Evolutionary conservation across 2,113 vertebrate species (phyloP), one percentile per base, ranked within the genome.

Genomic region (Chlamydotis undulata): DNA sequence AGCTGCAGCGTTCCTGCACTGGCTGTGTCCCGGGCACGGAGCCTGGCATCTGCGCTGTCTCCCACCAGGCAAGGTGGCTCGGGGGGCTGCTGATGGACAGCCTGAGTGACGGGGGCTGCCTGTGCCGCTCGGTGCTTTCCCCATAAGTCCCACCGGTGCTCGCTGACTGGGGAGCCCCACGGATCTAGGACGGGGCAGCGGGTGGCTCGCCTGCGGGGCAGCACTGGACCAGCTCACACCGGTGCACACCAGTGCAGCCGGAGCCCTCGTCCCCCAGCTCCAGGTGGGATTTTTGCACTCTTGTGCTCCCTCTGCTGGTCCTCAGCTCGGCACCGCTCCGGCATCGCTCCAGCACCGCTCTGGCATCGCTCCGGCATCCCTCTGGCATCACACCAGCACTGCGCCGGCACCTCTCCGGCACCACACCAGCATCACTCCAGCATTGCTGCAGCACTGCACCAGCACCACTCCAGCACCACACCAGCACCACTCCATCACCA

Each of bases 231-330:
- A 31, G 60, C 0, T 31, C 49, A 5, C 31, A 35, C 50, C 60
- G 14, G 61, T 6, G 11, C 43, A 7, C 26, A 75, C 77, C 89
- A 33, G 56, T 0, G 57, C 79, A 23, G 53, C 28, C 22, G 3
- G 4, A 80, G 68, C 50, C 43, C 43, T 7, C 7, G 7, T 7
- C 28, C 76, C 39, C 5, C 12, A 7, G 70, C 41, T 79, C 77
- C 92, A 50, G 83, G 63, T 41, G 83, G 78, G 70, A n/a, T 59
- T 65, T 67, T 33, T 18, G 35, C 74, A 67, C 95, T 91, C 97
- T 82, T 43, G 78, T 25, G 75, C 95, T 95, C 96, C 97, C 96
- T 97, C 97, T 97, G 92, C 92, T 85, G 96, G 96, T 87, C 41
- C 79, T 37, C 50, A 19, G 45, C 33, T 43, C 49, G 9, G 47